Base-by-base conservation (phyloP, 2,113 vertebrate species). In the Oenanthe oenanthe region DNA sequence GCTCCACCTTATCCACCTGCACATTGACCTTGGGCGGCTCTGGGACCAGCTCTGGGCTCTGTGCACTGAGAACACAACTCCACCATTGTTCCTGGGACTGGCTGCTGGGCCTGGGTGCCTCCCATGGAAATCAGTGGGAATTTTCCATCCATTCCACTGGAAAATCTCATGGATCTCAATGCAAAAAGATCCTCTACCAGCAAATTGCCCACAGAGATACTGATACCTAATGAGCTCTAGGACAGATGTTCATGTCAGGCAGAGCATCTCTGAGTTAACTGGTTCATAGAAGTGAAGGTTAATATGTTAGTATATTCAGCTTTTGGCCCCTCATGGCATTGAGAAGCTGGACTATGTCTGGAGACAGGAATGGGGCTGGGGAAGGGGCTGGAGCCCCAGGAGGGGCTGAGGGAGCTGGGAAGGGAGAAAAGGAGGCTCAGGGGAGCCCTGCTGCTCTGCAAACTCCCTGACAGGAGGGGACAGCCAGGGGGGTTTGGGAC, bases 401-500 rank as follows among this genome's bases (percentile, higher is more conserved):
- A 78, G 29, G 0, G 0, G 24, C 42, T 50, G 57, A 63, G 31
- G 43, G 43, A 60, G 17, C 21, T 51, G 83, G 20, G 10, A 17
- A 36, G 45, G 34, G 76, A 45, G 60, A 3, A 60, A n/a, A 81
- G 28, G 61, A 1, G 68, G 32, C 1, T 60, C 76, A 29, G 53
- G 28, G 17, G 25, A 19, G 10, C 3, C 21, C 7, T 24, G 0
- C 65, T 26, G 10, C 60, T 88, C 76, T 73, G 32, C 43, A 57
- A 57, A 3, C 0, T 9, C 51, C 51, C 67, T 65, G 67, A 0
- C 43, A 73, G 76, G 76, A 72, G 58, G 57, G 67, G 50, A 19
- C 42, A 48, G 34, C 17, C 0, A 0, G 13, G 4, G 20, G 12
- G 12, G 43, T 45, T 29, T 0, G 0, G 45, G 45, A 8, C 81